These are phyloP conservation scores for Aphidius gifuensis DNA, from an alignment of 1,140 invertebrate species.

Conservation along the genomic window DNA sequence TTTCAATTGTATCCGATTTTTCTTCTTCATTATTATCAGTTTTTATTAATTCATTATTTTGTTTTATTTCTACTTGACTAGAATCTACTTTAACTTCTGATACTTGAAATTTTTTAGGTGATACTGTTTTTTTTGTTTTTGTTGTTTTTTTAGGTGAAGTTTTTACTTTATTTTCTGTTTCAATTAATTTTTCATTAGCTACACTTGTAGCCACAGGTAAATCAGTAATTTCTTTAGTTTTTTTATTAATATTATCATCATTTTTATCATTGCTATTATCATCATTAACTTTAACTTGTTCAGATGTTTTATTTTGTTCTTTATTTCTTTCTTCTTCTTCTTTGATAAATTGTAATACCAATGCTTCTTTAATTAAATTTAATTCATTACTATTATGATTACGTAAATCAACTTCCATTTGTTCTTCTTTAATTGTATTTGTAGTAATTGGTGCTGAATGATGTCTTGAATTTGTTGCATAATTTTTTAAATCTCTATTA, in stretches of 20 bases:
- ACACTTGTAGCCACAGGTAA: constrained; percentile 26
- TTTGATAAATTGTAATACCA: constrained; percentile 21
- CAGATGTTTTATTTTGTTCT: constrained; percentile 40
- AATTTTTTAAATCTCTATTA: constrained; percentile 37
- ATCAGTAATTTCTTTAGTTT: constrained; percentile 26
- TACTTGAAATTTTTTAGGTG: constrained; percentile 20
- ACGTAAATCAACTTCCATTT: constrained; percentile 42
- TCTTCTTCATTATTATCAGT: constrained; percentile 16
- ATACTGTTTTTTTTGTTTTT: constrained; percentile 37
- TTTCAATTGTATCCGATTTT: background rate
- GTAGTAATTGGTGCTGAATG: constrained; percentile 42
- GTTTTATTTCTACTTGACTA: constrained; percentile 17
- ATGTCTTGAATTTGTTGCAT: constrained; percentile 40
- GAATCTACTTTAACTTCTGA: constrained; percentile 31
- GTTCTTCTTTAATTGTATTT: constrained; percentile 41
- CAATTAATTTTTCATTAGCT: constrained; percentile 15
- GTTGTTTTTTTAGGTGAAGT: constrained; percentile 29
- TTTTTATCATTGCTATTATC: constrained; percentile 32
- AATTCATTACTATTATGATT: constrained; percentile 32
- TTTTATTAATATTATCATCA: constrained; percentile 18
- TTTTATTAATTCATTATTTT: constrained; percentile 16
- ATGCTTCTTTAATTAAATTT: too few relatives aligned
- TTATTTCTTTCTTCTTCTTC: constrained; percentile 36
- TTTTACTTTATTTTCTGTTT: constrained; percentile 21
- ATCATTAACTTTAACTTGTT: background rate